phyloP scores from a whole-genome alignment of 2,113 vertebrate genomes.

The Hypocryptadius cinnamomeus region DNA sequence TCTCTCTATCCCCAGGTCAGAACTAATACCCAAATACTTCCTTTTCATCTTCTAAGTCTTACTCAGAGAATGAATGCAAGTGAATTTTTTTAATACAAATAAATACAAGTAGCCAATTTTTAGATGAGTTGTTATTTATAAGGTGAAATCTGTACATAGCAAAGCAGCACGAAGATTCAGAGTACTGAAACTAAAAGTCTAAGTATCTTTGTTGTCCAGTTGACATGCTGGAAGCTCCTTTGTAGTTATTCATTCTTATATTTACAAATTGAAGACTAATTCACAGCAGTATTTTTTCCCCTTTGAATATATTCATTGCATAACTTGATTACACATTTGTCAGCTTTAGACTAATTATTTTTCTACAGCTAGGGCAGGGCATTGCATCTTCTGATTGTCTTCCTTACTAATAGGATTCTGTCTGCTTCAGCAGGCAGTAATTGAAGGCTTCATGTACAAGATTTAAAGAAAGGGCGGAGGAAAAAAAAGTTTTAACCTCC shows the following conservation, averaged over 20 bases:
- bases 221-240: background rate
- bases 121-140: background rate
- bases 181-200: constrained; percentile 3
- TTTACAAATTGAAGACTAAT: constrained; percentile 43
- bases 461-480: background rate
- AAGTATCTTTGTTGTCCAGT: background rate
- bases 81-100: background rate
- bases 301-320: constrained; percentile 61
- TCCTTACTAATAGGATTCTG: constrained; percentile 88
- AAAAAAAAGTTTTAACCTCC: constrained; percentile 72
- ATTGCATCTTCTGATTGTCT: constrained; percentile 73
- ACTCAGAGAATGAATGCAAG: background rate
- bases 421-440: constrained; percentile 89
- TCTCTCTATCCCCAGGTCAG: background rate
- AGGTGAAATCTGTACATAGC: background rate
- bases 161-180: background rate
- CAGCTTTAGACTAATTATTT: constrained; percentile 87
- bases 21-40: background rate
- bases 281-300: background rate
- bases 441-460: constrained; percentile 81
- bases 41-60: background rate
- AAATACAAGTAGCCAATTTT: background rate
- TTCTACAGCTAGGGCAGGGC: constrained; percentile 79
- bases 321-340: constrained; percentile 79
- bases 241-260: background rate